Conservation (phyloP, 2,113 vertebrate genomes). For the Macrotus californicus region DNA sequence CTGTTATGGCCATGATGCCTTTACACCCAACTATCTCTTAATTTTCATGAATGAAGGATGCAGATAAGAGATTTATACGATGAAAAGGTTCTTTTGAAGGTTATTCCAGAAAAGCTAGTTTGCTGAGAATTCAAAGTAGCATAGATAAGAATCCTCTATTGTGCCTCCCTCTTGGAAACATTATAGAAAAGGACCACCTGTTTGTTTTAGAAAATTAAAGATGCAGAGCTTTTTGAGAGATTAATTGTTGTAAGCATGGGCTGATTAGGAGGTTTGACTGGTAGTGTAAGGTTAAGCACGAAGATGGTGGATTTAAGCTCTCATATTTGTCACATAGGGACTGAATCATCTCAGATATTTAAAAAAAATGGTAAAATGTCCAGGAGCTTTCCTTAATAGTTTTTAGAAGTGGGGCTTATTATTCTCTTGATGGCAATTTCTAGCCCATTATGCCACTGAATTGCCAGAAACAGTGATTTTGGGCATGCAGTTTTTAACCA, state of each 20-base stretch:
- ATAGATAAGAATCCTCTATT: background rate
- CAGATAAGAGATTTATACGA: background rate
- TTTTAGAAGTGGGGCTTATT: constrained; percentile 53
- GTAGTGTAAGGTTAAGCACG: background rate
- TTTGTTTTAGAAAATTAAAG: constrained; percentile 17
- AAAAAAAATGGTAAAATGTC: constrained; percentile 16
- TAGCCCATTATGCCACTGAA: constrained; percentile 34
- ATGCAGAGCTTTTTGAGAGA: background rate
- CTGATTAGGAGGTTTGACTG: background rate
- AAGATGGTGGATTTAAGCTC: constrained; percentile 23
- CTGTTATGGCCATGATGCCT: background rate
- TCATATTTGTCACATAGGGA: background rate
- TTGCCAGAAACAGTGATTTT: constrained; percentile 38
- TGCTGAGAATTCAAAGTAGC: background rate
- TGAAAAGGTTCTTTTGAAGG: background rate
- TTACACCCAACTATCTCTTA: background rate
- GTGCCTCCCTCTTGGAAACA: background rate
- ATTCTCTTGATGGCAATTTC: constrained; percentile 53
- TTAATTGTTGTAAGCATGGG: background rate
- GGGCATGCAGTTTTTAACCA: constrained; percentile 50
- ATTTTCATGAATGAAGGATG: background rate
- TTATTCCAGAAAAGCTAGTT: constrained; percentile 14
- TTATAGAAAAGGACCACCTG: background rate
- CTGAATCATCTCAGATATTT: constrained; percentile 47
- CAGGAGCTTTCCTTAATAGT: constrained; percentile 35